phyloP scores from a whole-genome alignment of 2,113 vertebrate genomes.

The Falco punctatus region DNA sequence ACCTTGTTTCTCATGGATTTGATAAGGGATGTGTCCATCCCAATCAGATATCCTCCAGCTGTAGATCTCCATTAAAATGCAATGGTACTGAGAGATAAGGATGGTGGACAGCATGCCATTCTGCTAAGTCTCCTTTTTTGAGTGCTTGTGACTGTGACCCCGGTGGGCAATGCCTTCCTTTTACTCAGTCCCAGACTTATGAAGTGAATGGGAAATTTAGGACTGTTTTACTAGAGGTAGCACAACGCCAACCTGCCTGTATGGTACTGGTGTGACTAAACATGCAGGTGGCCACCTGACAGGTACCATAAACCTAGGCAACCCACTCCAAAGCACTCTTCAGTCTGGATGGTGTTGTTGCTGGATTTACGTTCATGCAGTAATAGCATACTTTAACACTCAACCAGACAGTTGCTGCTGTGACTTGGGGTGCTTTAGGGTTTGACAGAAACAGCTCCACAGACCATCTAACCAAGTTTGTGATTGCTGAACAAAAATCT shows the following conservation, averaged over 20 bases:
- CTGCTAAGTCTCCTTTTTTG: not conserved
- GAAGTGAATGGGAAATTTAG: not conserved
- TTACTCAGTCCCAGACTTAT: not conserved
- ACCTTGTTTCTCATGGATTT: not conserved
- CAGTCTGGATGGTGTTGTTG: not conserved
- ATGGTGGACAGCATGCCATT: not conserved
- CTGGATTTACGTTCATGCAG: not conserved
- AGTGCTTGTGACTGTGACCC: not conserved
- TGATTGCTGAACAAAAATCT: not conserved
- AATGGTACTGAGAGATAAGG: not conserved
- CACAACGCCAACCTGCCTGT: not conserved
- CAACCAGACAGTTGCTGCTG: not conserved
- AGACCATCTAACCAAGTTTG: not conserved
- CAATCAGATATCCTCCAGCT: not conserved
- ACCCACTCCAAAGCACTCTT: not conserved
- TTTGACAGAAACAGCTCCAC: not conserved
- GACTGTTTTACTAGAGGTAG: not conserved
- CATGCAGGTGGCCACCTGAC: not conserved
- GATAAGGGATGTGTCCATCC: rapidly evolving
- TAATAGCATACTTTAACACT: not conserved
- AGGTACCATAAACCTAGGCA: not conserved
- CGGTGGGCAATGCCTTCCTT: not conserved
- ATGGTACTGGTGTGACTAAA: not conserved
- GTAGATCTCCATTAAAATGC: not conserved
- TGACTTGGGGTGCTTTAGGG: not conserved